Conservation (phyloP, 2,113 vertebrate species). For the Takifugu bimaculatus region DNA sequence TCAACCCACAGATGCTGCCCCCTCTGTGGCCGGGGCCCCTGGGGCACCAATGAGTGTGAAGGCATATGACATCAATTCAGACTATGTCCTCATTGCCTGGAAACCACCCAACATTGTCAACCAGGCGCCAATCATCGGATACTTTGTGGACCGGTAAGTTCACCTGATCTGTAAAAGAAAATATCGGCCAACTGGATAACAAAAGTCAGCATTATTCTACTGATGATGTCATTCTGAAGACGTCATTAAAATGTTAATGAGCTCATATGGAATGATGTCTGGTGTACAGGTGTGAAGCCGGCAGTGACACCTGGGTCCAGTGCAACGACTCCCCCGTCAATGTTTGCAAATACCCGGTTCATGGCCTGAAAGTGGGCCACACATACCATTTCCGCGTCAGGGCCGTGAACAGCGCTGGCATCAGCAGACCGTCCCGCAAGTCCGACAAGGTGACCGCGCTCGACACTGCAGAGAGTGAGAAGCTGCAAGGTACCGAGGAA, state of each 20-base stretch:
- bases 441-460: conserved; percentile 83
- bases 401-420: conserved; percentile 86
- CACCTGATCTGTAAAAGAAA: conserved; percentile 2
- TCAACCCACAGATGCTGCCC: conserved; percentile 78
- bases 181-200: no score
- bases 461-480: conserved; percentile 78
- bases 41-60: conserved; percentile 91
- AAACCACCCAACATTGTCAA: conserved; percentile 91
- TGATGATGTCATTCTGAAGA: neutral
- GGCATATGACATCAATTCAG: conserved; percentile 86
- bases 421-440: conserved; percentile 87
- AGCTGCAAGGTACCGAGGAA: conserved; percentile 81
- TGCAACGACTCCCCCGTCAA: conserved; percentile 90
- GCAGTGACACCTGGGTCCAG: conserved; percentile 87
- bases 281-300: conserved; percentile 82
- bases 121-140: conserved; percentile 85
- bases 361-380: conserved; percentile 80
- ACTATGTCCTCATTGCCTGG: conserved; percentile 94
- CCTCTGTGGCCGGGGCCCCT: conserved; percentile 79
- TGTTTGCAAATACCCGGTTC: conserved; percentile 89
- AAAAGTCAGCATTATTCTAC: no score
- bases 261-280: neutral
- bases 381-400: conserved; percentile 89
- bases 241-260: neutral
- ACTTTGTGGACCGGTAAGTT: conserved; percentile 92